These are phyloP conservation scores for Tetraneura akinire DNA, from an alignment of 1,140 invertebrate species.

Conservation along the genomic window DNA sequence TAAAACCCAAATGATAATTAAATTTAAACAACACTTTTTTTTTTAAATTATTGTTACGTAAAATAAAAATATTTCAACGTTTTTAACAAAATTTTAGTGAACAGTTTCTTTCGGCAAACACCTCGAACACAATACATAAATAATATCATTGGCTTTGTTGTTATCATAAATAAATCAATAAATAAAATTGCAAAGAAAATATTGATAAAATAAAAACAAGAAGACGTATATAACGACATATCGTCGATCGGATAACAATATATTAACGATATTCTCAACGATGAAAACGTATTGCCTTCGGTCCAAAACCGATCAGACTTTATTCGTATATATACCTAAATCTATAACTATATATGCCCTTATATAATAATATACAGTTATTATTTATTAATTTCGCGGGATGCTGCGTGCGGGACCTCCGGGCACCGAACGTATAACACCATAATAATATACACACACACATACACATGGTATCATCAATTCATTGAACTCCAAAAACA, in stretches of 20 bases:
- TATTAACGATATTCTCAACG: background rate
- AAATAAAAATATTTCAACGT: too few relatives aligned
- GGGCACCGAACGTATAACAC: background rate
- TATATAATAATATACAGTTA: background rate
- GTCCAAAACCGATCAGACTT: slow-evolving; percentile 12
- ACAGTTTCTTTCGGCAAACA: too few relatives aligned
- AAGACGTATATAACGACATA: background rate
- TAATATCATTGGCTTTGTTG: too few relatives aligned
- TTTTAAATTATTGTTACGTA: too few relatives aligned
- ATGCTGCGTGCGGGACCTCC: slow-evolving; percentile 25
- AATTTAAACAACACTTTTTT: too few relatives aligned
- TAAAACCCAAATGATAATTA: too few relatives aligned
- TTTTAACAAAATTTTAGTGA: too few relatives aligned
- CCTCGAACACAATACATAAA: too few relatives aligned
- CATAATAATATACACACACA: background rate
- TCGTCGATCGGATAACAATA: background rate
- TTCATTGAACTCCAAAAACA: slow-evolving; percentile 27
- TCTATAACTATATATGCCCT: too few relatives aligned
- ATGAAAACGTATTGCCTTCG: slow-evolving; percentile 13
- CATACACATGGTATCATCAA: background rate
- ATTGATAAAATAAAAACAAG: background rate
- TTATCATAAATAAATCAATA: too few relatives aligned
- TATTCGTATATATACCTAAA: too few relatives aligned
- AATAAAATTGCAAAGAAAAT: slow-evolving; percentile 19
- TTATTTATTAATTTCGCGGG: slow-evolving; percentile 37